Evolutionary conservation across 2,113 vertebrate species (phyloP).

Genomic region (Sciurus niger): DNA sequence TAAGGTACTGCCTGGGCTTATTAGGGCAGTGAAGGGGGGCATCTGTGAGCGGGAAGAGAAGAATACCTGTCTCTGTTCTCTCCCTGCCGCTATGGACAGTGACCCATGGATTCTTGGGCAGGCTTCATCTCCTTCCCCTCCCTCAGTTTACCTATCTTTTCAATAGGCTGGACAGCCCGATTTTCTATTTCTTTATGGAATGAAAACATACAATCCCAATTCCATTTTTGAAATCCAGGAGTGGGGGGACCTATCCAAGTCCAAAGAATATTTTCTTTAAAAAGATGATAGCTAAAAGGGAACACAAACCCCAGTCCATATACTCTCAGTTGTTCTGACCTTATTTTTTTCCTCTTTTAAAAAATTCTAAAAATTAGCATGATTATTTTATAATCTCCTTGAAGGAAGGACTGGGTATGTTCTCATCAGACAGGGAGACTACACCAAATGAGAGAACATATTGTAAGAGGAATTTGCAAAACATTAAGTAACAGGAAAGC

Average conservation of each 20-base stretch:
- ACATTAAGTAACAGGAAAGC: not conserved
- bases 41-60: not conserved
- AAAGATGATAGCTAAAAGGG: not conserved
- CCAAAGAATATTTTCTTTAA: not conserved
- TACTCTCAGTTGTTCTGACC: not conserved
- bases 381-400: not conserved
- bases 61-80: not conserved
- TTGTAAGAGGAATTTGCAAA: not conserved
- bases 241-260: not conserved
- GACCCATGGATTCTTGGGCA: no score
- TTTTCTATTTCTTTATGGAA: not conserved
- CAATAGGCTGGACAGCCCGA: not conserved
- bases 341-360: not conserved
- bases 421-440: not conserved
- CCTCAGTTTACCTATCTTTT: slow-evolving; percentile 1
- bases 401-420: not conserved
- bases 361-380: slow-evolving; percentile 19
- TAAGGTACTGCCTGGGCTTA: not conserved
- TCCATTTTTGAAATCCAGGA: not conserved
- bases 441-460: not conserved
- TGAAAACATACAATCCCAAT: not conserved
- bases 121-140: not conserved
- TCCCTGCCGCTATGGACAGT: not conserved
- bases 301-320: not conserved
- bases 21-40: not conserved